Conservation (phyloP, 2,113 vertebrate genomes). For the Nibea coibor region DNA sequence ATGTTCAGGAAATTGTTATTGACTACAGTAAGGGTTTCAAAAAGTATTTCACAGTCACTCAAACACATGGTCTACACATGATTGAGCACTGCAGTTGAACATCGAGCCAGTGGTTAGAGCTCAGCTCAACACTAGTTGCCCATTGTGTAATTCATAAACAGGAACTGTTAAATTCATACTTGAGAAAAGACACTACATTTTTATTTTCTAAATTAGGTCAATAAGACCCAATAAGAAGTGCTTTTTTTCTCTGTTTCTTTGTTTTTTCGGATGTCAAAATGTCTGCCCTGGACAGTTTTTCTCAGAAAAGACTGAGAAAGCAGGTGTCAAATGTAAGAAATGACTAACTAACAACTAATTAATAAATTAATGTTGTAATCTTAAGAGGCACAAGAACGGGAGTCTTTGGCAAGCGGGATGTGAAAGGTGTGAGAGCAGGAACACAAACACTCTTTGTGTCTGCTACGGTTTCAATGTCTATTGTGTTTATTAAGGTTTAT, state of each 20-base stretch:
- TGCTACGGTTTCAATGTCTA: neutral
- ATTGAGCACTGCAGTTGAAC: neutral
- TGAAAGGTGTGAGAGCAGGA: neutral
- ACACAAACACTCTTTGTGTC: neutral
- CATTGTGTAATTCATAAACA: neutral
- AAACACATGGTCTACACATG: slow-evolving; percentile 19
- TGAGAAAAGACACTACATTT: neutral
- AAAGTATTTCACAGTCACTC: neutral
- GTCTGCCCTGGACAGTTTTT: neutral
- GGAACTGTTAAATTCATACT: neutral
- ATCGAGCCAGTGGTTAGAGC: neutral
- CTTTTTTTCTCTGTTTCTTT: neutral
- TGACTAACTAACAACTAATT: neutral
- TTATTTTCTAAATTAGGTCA: neutral
- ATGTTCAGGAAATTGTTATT: slow-evolving; percentile 11
- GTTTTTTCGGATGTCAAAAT: neutral
- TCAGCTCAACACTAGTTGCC: neutral
- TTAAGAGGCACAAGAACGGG: neutral
- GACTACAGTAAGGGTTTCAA: neutral
- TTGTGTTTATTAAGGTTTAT: slow-evolving; percentile 38
- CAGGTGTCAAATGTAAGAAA: slow-evolving; percentile 23
- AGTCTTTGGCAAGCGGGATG: neutral
- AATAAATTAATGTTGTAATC: neutral
- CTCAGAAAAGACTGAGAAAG: neutral
- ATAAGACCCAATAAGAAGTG: no score